Evolutionary conservation across 2,797 vertebrate species (phyloP).

Genomic region (Menidia menidia): DNA sequence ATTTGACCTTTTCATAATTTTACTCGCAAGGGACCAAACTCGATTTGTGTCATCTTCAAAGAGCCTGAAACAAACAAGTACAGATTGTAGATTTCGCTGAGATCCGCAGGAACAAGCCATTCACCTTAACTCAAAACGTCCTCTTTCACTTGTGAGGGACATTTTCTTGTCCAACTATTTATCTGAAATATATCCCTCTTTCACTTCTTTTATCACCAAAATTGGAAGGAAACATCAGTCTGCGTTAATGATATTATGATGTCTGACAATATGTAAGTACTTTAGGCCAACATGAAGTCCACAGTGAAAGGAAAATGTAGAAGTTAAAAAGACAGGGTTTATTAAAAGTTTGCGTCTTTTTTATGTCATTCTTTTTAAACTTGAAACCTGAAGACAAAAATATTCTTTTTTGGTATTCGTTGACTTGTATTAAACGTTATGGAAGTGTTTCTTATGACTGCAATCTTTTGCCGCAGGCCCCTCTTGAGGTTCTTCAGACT

Average conservation of each 20-base stretch:
- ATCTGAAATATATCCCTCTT: too few species aligned
- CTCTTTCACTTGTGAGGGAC: too few species aligned
- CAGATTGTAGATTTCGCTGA: too few species aligned
- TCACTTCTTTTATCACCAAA: background rate
- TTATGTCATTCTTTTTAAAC: background rate
- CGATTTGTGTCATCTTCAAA: constrained; percentile 18
- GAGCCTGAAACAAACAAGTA: background rate
- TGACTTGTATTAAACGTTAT: background rate
- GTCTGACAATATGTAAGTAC: background rate
- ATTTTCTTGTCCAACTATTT: background rate
- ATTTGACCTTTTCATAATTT: constrained; percentile 38
- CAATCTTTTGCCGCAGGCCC: background rate
- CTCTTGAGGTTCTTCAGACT: constrained; percentile 14
- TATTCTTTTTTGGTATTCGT: background rate
- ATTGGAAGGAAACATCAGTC: background rate
- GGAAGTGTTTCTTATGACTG: background rate
- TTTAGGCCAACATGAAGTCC: background rate
- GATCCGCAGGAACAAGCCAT: too few species aligned
- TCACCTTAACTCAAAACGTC: too few species aligned
- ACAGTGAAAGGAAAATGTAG: background rate
- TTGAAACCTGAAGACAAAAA: background rate
- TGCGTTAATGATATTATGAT: background rate
- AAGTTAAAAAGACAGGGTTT: background rate
- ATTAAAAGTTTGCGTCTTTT: background rate
- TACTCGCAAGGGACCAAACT: constrained; percentile 8